Base-by-base conservation (phyloP, 2,888 invertebrate species). In the Sarcophaga rosellei region DNA sequence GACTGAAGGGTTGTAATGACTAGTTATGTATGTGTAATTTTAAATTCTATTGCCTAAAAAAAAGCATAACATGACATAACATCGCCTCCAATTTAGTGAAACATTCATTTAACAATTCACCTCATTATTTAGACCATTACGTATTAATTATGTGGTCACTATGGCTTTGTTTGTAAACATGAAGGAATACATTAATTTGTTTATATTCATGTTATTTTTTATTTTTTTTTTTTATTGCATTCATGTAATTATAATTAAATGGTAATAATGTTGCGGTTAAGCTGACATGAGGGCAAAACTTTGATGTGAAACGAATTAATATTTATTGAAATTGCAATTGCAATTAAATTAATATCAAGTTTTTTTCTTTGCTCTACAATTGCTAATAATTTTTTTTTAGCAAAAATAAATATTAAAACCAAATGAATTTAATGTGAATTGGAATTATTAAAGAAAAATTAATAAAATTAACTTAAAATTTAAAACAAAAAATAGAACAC, bases 71-170 rank as follows among this genome's bases (percentile, higher is more conserved):
- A n/a, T n/a, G n/a, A n/a, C n/a, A n/a, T n/a, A n/a, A n/a, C n/a
- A n/a, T n/a, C n/a, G n/a, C n/a, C n/a, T n/a, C n/a, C n/a, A n/a
- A n/a, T n/a, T n/a, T n/a, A n/a, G n/a, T n/a, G n/a, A 4, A 35
- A 57, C 15, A n/a, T 73, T 12, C 47, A 62, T 69, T 73, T 68
- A 44, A 44, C 69, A 44, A 23, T 68, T 45, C 47, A 17, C 53
- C 25, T 23, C 17, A 6, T 25, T 57, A 63, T 63, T 17, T 62
- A 59, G 59, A 72, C 62, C 65, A 44, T 70, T 70, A 20, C 25
- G 73, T 59, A 66, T 77, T 83, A 57, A 84, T 79, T 70, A 74
- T 83, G 78, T 78, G 78, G 78, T 74, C 47, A 63, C 21, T n/a
- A 47, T 8, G 23, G 66, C 17, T 69, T 77, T 35, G 6, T 61